Evolutionary conservation across 2,113 vertebrate genomes (phyloP).

Genomic region (Mixornis gularis): DNA sequence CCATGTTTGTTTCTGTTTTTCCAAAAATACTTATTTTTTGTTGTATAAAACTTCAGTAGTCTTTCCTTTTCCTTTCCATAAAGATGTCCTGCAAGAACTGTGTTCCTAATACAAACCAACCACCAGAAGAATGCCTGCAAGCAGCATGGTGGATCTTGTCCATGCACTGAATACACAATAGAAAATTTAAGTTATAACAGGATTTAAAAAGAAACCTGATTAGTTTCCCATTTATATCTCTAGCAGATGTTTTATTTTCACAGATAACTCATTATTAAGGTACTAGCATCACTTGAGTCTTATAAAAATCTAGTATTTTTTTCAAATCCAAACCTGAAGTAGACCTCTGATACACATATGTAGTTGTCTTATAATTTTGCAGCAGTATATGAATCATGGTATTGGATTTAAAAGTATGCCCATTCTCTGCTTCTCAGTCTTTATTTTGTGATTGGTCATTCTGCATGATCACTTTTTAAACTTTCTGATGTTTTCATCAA

Average conservation of each 20-base stretch:
- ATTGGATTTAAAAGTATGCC: background rate
- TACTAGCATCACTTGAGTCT: background rate
- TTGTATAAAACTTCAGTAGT: background rate
- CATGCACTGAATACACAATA: background rate
- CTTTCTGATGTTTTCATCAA: background rate
- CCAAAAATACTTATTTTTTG: background rate
- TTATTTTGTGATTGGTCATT: background rate
- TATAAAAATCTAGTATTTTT: background rate
- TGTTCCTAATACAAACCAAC: background rate
- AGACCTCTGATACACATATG: background rate
- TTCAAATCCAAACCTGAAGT: background rate
- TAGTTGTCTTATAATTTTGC: background rate
- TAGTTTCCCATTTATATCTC: slow-evolving; percentile 47
- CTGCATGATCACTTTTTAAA: background rate
- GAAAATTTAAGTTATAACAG: background rate
- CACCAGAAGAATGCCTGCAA: background rate
- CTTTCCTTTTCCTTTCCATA: background rate
- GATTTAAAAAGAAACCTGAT: slow-evolving; percentile 46
- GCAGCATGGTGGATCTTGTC: background rate
- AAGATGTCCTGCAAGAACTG: background rate
- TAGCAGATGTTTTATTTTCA: slow-evolving; percentile 17
- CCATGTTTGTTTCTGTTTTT: background rate
- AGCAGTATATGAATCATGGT: background rate
- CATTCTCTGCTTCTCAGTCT: background rate
- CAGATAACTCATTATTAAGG: background rate